Conservation (phyloP, 2,888 invertebrate species). For the Siphonodentalium dalli region DNA sequence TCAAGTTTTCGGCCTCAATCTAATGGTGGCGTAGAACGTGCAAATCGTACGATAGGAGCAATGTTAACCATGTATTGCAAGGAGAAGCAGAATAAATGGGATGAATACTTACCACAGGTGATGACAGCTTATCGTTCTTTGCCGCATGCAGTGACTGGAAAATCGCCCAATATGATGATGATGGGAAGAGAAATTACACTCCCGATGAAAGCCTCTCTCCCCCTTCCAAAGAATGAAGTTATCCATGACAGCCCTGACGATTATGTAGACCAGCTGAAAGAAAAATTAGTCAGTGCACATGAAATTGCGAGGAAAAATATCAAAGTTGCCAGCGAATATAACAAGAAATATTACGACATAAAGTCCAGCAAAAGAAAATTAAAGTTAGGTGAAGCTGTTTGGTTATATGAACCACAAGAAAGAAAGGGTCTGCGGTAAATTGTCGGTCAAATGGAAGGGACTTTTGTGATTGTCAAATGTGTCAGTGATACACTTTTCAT, state of each 20-base stretch:
- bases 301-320: conserved; percentile 12
- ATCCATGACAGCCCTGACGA: neutral
- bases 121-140: conserved; percentile 29
- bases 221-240: neutral
- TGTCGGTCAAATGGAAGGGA: too few relatives aligned
- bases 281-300: conserved; percentile 2
- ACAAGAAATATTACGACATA: conserved; percentile 12
- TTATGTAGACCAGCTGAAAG: conserved; percentile 11
- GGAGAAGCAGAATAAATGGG: conserved; percentile 36
- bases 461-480: too few relatives aligned
- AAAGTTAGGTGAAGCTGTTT: conserved; percentile 12
- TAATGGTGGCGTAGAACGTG: conserved; percentile 37
- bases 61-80: conserved; percentile 31
- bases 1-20: conserved; percentile 2
- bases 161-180: conserved; percentile 21
- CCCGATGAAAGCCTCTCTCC: conserved; percentile 22
- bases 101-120: conserved; percentile 27
- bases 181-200: conserved; percentile 17
- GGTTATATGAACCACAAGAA: conserved; percentile 3
- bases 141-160: conserved; percentile 18
- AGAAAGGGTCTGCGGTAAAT: too few relatives aligned
- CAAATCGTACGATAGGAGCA: conserved; percentile 27
- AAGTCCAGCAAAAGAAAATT: neutral
- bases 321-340: conserved; percentile 11
- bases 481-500: too few relatives aligned